Conservation (phyloP, 2,797 vertebrate genomes). For the Prionace glauca region DNA sequence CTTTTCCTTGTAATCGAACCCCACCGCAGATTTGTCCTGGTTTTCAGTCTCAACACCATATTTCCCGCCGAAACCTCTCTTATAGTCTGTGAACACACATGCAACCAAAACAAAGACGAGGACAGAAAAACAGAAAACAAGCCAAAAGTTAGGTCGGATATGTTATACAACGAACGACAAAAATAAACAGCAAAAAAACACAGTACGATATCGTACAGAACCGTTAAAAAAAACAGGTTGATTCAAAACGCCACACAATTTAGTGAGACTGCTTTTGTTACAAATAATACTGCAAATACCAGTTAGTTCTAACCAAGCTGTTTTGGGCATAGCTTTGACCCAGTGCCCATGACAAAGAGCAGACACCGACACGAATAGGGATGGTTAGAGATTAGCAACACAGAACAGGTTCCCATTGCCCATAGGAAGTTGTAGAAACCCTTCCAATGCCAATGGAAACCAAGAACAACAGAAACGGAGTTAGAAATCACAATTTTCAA, state of each 20-base stretch:
- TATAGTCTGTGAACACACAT: constrained; percentile 70
- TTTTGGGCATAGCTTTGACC: not conserved
- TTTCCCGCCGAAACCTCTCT: constrained; percentile 85
- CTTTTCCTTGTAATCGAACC: constrained; percentile 86
- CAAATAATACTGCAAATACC: not conserved
- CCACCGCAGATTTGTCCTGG: constrained; percentile 82
- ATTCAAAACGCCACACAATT: not conserved
- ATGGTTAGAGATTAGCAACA: not conserved
- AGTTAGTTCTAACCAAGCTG: not conserved
- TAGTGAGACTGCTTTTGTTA: not conserved
- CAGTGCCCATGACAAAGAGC: not conserved
- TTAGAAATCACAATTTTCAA: not conserved
- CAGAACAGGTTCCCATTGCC: no score
- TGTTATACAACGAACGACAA: not conserved
- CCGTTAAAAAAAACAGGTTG: not conserved
- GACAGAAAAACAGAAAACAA: not conserved
- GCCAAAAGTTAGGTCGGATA: not conserved
- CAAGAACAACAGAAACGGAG: not conserved
- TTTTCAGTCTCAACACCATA: constrained; percentile 81
- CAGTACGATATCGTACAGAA: not conserved
- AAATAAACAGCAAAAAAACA: not conserved
- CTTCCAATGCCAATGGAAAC: not conserved
- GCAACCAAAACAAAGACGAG: not conserved
- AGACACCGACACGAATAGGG: not conserved
- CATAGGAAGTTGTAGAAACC: not conserved